phyloP scores from a whole-genome alignment of 2,797 vertebrate species.

The Adelosebastes latens region DNA sequence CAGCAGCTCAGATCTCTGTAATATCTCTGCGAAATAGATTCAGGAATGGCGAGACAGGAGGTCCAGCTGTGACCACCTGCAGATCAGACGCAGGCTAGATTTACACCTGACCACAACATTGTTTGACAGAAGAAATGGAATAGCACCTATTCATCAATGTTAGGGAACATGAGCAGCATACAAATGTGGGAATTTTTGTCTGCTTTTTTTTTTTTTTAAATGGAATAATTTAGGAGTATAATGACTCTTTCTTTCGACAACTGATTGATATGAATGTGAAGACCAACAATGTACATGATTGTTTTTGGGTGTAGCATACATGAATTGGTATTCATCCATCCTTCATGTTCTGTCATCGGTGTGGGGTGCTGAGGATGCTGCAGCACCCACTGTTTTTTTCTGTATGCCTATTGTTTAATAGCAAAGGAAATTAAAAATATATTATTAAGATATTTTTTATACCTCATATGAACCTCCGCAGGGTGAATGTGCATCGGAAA shows the following conservation, averaged over 20 bases:
- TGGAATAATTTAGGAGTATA: background rate
- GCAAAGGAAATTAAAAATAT: too few species aligned
- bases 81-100: conserved; percentile 62
- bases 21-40: conserved; percentile 81
- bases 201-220: background rate
- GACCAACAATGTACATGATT: background rate
- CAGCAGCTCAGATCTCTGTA: conserved; percentile 77
- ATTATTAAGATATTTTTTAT: too few species aligned
- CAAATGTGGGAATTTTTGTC: background rate
- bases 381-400: too few species aligned
- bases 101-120: conserved; percentile 60
- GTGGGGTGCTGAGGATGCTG: too few species aligned
- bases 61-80: conserved; percentile 79
- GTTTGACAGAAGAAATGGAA: conserved; percentile 53
- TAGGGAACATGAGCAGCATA: conserved; percentile 13
- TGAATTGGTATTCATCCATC: background rate
- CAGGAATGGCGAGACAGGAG: conserved; percentile 66
- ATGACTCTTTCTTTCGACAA: background rate
- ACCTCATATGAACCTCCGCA: too few species aligned
- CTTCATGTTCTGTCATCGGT: background rate
- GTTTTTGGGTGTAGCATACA: background rate
- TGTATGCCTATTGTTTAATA: too few species aligned
- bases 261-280: conserved; percentile 2
- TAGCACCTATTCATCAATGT: conserved; percentile 16
- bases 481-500: too few species aligned